phyloP scores from a whole-genome alignment of 2,113 vertebrate species.

The Urocolius indicus region DNA sequence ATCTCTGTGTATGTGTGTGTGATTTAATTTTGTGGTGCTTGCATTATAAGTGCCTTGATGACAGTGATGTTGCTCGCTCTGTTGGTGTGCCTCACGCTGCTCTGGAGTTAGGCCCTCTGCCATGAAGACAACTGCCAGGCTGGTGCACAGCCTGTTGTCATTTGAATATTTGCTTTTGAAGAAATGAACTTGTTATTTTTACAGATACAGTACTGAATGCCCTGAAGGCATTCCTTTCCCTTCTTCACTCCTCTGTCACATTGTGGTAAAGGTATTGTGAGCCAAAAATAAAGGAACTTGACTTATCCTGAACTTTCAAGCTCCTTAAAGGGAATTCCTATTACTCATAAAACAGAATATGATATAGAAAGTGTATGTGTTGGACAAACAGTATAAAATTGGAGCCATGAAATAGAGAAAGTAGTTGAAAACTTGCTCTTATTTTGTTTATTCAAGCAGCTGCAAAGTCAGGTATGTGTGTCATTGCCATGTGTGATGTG shows the following conservation, averaged over 20 bases:
- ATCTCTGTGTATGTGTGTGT: background rate
- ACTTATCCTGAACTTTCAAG: background rate
- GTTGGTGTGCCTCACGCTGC: fast-evolving
- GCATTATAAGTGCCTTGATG: background rate
- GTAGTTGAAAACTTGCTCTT: background rate
- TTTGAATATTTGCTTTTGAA: background rate
- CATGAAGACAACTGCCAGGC: background rate
- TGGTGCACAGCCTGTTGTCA: background rate
- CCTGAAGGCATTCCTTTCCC: background rate
- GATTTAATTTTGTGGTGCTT: background rate
- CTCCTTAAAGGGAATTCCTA: background rate
- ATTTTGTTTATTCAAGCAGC: background rate
- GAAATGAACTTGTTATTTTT: background rate
- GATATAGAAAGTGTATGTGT: background rate
- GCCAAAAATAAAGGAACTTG: background rate
- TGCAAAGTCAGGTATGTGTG: background rate
- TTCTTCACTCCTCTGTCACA: background rate
- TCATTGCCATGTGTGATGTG: background rate
- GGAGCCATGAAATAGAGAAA: background rate
- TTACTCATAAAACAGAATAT: background rate
- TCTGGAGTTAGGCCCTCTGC: background rate
- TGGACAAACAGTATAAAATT: background rate
- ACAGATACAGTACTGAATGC: background rate
- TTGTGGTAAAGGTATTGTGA: background rate
- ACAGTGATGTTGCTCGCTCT: background rate